Evolutionary conservation across 1,140 invertebrate species (phyloP), one percentile per base, ranked within the genome.

Genomic region (Pinna nobilis): DNA sequence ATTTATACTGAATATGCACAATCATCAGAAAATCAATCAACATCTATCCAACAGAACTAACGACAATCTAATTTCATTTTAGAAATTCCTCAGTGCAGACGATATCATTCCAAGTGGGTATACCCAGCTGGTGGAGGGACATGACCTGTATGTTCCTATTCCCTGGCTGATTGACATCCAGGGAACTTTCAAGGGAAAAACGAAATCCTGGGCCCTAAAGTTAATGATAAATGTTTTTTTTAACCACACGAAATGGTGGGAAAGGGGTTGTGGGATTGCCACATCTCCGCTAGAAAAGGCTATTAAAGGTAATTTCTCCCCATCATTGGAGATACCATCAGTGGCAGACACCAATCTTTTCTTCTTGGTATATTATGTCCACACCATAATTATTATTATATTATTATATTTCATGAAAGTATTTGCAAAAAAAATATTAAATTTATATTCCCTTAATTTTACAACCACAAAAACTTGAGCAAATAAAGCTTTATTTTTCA

Each of bases 351-450:
- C 44, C 44, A 49, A 23, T n/a, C 3, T 49, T 49, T 4, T 49
- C 18, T 23, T 4, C 44, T 7, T 23, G 18, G 11, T 18, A 49
- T 23, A n/a, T 47, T 49, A 49, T 18, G 23, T n/a, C 18, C 18
- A 49, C 5, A n/a, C 44, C 44, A 49, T n/a, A n/a, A 49, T 49
- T 49, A 49, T 49, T 49, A n/a, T n/a, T 18, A n/a, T 49, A n/a
- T 4, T 49, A 44, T 44, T 44, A n/a, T 13, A 15, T 44, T 13
- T 44, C 41, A 44, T 13, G 41, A 2, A 3, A 18, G 23, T n/a
- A 49, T 49, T 49, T 49, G 23, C 4, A 49, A 23, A n/a, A n/a
- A 49, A 11, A 18, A 49, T 18, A 49, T n/a, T 49, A 23, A 18
- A 49, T 49, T n/a, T n/a, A 49, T 49, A 23, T n/a, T n/a, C 18